Percentiles rank a stretch among this genome's conserved stretches.
Evolutionary conservation across 2,888 invertebrate genomes (phyloP).

Genomic region (Daptonema setosum): DNA sequence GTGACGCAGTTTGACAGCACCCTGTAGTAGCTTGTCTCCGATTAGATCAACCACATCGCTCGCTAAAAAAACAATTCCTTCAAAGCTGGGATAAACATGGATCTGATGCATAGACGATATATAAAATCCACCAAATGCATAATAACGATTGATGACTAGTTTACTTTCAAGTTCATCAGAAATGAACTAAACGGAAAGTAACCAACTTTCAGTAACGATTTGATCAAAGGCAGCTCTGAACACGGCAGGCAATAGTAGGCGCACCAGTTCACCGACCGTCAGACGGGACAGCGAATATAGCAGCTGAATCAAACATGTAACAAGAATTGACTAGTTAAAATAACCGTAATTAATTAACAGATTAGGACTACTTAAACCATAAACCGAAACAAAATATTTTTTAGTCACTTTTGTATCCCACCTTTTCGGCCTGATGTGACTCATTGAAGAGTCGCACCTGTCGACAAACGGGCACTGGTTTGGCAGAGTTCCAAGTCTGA

Average conservation of each 20-base stretch:
- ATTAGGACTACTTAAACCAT: too few species aligned
- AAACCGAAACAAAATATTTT: background rate
- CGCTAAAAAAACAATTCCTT: background rate
- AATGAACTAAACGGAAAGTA: too few species aligned
- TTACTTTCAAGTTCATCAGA: too few species aligned
- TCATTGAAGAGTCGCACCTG: slow-evolving; percentile 88
- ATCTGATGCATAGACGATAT: too few species aligned
- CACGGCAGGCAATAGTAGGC: slow-evolving; percentile 12
- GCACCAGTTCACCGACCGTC: slow-evolving; percentile 12
- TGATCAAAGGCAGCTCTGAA: slow-evolving; percentile 6
- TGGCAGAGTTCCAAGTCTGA: slow-evolving; percentile 67
- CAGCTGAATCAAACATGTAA: slow-evolving; percentile 10
- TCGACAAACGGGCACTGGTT: slow-evolving; percentile 61
- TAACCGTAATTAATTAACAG: too few species aligned
- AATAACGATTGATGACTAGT: too few species aligned
- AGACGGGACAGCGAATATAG: slow-evolving; percentile 11
- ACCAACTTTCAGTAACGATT: slow-evolving; percentile 4
- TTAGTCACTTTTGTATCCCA: slow-evolving; percentile 22
- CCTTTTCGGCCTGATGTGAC: slow-evolving; percentile 77
- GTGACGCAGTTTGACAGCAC: background rate
- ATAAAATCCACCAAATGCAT: too few species aligned
- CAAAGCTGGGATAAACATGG: background rate
- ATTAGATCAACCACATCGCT: background rate
- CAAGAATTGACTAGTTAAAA: too few species aligned
- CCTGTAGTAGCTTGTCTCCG: background rate